Evolutionary conservation across 2,797 vertebrate species (phyloP).

Genomic region (Ficedula albicollis): DNA sequence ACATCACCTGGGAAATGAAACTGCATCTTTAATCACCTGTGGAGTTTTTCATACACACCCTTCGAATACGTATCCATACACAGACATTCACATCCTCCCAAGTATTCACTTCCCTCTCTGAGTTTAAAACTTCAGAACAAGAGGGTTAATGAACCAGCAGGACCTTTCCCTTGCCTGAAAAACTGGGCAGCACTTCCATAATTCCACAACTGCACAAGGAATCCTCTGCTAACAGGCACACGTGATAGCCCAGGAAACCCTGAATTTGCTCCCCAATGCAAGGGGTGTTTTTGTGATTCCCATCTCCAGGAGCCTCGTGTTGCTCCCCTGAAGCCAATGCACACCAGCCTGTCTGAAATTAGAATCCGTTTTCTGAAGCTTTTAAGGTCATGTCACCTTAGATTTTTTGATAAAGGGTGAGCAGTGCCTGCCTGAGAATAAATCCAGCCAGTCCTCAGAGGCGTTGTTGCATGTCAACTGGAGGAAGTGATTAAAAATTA

Average conservation of each 20-base stretch:
- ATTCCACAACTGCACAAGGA: background rate
- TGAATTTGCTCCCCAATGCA: background rate
- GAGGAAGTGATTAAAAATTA: constrained; percentile 92
- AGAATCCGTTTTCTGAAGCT: background rate
- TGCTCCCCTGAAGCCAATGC: background rate
- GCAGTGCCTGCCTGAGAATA: constrained; percentile 6
- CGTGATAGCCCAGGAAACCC: background rate
- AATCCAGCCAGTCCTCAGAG: constrained; percentile 33
- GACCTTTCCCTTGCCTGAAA: background rate
- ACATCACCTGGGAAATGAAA: constrained; percentile 1
- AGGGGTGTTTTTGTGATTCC: background rate
- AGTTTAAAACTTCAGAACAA: background rate
- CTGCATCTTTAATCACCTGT: background rate
- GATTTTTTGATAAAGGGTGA: constrained; percentile 46
- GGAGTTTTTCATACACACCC: background rate
- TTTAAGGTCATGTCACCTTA: constrained; percentile 57
- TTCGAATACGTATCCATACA: background rate
- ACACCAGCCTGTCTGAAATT: background rate
- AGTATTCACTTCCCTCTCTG: background rate
- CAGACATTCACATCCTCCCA: background rate
- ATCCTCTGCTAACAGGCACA: background rate
- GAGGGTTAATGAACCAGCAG: background rate
- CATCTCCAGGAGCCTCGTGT: background rate
- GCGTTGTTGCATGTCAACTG: constrained; percentile 72
- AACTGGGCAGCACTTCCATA: background rate